phyloP scores from a whole-genome alignment of 1,140 invertebrate genomes.

The Drosophila takahashii region DNA sequence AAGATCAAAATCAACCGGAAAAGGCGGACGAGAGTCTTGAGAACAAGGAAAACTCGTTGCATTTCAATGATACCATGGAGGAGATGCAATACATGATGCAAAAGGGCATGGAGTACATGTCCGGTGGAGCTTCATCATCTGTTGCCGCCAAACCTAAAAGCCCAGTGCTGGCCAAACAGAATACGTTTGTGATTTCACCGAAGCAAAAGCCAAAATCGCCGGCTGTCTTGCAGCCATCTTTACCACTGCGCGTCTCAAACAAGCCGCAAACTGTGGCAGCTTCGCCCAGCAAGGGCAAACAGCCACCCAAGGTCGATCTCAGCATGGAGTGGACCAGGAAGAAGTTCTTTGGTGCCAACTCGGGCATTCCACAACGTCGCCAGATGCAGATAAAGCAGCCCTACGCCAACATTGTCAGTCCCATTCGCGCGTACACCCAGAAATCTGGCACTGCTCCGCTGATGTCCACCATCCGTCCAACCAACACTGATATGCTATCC shows the following conservation, averaged over 20 bases:
- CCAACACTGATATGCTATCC: slow-evolving; percentile 34
- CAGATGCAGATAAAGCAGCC: slow-evolving; percentile 46
- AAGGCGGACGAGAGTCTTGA: slow-evolving; percentile 31
- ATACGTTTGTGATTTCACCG: slow-evolving; percentile 61
- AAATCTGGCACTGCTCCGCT: slow-evolving; percentile 77
- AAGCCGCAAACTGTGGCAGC: slow-evolving; percentile 7
- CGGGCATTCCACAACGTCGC: slow-evolving; percentile 51
- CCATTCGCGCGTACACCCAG: slow-evolving; percentile 83
- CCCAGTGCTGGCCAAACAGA: slow-evolving; percentile 41
- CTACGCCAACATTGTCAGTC: slow-evolving; percentile 83
- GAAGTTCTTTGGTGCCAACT: slow-evolving; percentile 57
- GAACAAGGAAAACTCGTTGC: slow-evolving; percentile 66
- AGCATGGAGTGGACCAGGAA: slow-evolving; percentile 39
- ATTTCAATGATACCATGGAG: slow-evolving; percentile 85
- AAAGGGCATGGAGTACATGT: slow-evolving; percentile 75
- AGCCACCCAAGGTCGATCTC: slow-evolving; percentile 24
- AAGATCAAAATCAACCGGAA: not conserved
- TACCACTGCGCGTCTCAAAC: slow-evolving; percentile 24
- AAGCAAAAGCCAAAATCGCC: slow-evolving; percentile 4
- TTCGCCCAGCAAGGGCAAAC: slow-evolving; percentile 11
- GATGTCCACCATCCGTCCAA: slow-evolving; percentile 64
- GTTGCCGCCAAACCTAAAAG: slow-evolving; percentile 7
- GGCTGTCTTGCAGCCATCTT: slow-evolving; percentile 14
- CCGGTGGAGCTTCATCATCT: slow-evolving; percentile 7
- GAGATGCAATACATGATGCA: slow-evolving; percentile 84